These are phyloP conservation scores for Cettia cetti DNA, from an alignment of 2,113 vertebrate genomes.

Conservation along the genomic window DNA sequence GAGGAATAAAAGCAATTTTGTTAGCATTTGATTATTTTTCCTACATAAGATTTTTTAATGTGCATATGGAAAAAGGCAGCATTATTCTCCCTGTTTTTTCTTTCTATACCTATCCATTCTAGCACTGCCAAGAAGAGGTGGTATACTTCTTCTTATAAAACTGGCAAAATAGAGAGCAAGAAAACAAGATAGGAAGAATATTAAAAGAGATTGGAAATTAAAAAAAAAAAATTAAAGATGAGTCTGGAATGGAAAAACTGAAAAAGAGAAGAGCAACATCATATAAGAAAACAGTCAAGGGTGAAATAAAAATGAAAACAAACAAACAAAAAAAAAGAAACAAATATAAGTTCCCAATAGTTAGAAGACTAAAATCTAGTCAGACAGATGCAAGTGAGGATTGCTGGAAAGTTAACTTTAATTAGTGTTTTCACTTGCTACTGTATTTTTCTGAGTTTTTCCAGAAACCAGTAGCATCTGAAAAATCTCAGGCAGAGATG, in stretches of 20 bases:
- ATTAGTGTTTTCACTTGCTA: background rate
- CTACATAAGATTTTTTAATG: background rate
- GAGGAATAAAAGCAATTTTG: background rate
- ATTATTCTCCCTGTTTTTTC: background rate
- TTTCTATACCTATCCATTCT: background rate
- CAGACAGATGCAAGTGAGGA: background rate
- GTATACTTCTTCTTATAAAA: background rate
- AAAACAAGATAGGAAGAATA: background rate
- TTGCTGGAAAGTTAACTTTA: background rate
- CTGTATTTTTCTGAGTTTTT: background rate
- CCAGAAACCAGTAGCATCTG: background rate
- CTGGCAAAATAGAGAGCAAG: background rate
- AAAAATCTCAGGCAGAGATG: background rate
- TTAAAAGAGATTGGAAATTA: background rate
- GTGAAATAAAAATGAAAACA: background rate
- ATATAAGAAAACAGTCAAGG: background rate
- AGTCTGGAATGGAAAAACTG: background rate
- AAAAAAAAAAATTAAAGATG: background rate
- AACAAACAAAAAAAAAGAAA: background rate
- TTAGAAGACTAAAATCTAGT: background rate
- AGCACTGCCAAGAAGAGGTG: background rate
- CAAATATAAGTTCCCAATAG: accelerated
- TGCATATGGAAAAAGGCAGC: background rate
- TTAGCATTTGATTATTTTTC: background rate
- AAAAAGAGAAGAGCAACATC: background rate